Base-by-base conservation (phyloP, 2,888 invertebrate genomes). In the Pyrrhia umbra region DNA sequence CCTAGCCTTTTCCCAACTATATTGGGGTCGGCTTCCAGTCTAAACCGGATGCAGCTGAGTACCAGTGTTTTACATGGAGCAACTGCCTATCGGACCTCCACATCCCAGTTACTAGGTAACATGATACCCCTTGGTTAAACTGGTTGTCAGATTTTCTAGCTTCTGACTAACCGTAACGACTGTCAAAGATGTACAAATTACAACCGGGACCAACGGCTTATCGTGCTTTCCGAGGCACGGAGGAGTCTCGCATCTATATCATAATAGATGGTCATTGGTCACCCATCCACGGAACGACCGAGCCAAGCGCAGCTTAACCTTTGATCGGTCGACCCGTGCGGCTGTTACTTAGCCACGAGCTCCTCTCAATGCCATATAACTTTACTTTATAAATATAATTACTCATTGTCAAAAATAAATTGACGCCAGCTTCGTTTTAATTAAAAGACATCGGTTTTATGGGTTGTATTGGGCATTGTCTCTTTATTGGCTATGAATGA, bases 381-480 rank as follows among this genome's bases (percentile, higher is more conserved):
- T n/a, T n/a, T 34, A 34, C 13, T 34, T 13, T n/a, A 13, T n/a
- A 13, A 34, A 34, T n/a, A 34, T 34, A 34, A 34, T 34, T 13
- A 34, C 34, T n/a, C 5, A 34, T 40, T 40, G 39, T 42, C 9
- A 16, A 18, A 18, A 68, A 60, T 39, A 13, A 15, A 52, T 51
- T 15, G 25, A 21, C 1, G 5, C 43, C 15, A 51, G 40, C 13
- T 47, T 61, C 13, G 27, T 56, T 56, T 65, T 55, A 20, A 59
- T 68, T 47, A 25, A 25, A 23, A 25, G 60, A 21, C 25, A 61
- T 51, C 60, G 39, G 13, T 10, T 61, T 68, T 40, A 67, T 52
- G 51, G 13, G 13, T 68, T 68, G 46, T 68, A 67, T 61, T 68
- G 3, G 27, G 23, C 13, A 47, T 68, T 67, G 67, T 67, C 40